Conservation (phyloP, 2,113 vertebrate species). For the Paramisgurnus dabryanus region DNA sequence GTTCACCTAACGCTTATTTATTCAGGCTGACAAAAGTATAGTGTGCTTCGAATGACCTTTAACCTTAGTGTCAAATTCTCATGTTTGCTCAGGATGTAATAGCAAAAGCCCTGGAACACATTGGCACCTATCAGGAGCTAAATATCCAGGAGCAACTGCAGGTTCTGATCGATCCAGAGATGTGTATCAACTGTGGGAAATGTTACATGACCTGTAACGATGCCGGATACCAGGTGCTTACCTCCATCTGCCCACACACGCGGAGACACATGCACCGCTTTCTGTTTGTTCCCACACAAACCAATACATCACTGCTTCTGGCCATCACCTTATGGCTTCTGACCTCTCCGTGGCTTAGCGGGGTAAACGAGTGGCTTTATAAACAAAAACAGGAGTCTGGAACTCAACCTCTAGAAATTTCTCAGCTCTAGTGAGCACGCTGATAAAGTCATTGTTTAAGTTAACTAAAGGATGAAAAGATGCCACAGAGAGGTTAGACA, state of each 20-base stretch:
- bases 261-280: neutral
- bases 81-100: conserved; percentile 83
- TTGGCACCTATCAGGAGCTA: conserved; percentile 86
- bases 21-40: neutral
- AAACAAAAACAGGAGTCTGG: neutral
- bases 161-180: conserved; percentile 90
- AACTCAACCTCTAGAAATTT: neutral
- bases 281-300: conserved; percentile 29
- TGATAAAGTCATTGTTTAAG: too few relatives aligned
- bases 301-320: conserved; percentile 22
- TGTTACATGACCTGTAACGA: conserved; percentile 99
- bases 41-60: neutral
- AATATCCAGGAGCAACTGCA: conserved; percentile 86
- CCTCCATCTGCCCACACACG: conserved; percentile 16
- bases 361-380: neutral
- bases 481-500: too few relatives aligned
- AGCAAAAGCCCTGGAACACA: conserved; percentile 84
- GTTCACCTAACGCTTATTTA: neutral
- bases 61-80: neutral
- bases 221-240: conserved; percentile 92
- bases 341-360: conserved; percentile 9
- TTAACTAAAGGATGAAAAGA: too few relatives aligned
- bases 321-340: conserved; percentile 39
- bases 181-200: conserved; percentile 98
- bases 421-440: neutral